Evolutionary conservation across 2,113 vertebrate genomes (phyloP), one percentile per base, ranked within the genome.

Genomic region (Callipepla squamata): DNA sequence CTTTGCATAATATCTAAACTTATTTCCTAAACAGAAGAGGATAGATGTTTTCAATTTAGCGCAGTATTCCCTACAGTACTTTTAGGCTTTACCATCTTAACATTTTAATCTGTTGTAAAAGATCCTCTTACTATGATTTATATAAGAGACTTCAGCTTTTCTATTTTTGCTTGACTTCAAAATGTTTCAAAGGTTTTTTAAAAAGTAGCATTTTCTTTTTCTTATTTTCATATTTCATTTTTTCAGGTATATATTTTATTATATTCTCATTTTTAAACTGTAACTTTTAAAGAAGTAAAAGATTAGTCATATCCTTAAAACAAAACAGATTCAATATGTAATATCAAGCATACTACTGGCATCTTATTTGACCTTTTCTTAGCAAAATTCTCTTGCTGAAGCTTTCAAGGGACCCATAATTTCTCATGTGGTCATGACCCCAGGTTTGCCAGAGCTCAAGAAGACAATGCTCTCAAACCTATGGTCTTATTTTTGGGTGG

Each of bases 71-170:
- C 59, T 44, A 44, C 63, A 70, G 75, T 82, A 77, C 87, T 94
- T 80, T 36, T 68, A 94, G 81, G 85, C 55, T 93, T 93, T 92
- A 48, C 17, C 80, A 42, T 91, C 87, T 93, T 74, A 85, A 83
- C 59, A 59, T 85, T 93, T 94, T 87, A 92, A 94, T 94, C 85
- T 82, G 38, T 77, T 91, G 34, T 93, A 89, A 85, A 89, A 82
- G 68, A 91, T 96, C 30, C 3, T 93, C 65, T 96, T 93, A 77
- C 40, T 72, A 59, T 68, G 65, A 91, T 94, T 94, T 95, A 91
- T 92, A 16, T 88, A 91, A 87, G 55, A 87, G 63, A 89, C 22
- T 57, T 83, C 78, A 83, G 50, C 58, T 89, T 91, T 92, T 85
- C 87, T 92, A 69, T 80, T 93, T 94, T 94, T 89, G 19, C 7